These are phyloP conservation scores for Dinoponera quadriceps DNA, from an alignment of 1,140 invertebrate genomes.

Conservation along the genomic window DNA sequence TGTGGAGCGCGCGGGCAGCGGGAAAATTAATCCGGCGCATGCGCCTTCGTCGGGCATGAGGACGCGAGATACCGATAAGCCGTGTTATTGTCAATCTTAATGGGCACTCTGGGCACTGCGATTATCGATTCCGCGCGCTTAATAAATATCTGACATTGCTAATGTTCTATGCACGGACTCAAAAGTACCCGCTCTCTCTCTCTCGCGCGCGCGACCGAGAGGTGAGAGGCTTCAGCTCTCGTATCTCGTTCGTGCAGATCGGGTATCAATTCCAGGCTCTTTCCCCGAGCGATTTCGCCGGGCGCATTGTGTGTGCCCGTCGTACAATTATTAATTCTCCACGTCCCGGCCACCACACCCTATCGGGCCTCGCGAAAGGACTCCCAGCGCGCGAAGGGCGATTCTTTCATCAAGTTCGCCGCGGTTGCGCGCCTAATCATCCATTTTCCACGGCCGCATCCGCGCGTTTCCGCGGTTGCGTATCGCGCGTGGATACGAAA, in stretches of 20 bases:
- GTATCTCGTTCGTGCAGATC: neutral
- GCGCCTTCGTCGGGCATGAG: neutral
- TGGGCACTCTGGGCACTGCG: neutral
- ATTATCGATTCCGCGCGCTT: slow-evolving; percentile 40
- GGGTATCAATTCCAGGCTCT: neutral
- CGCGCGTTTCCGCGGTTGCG: slow-evolving; percentile 12
- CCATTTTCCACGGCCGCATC: slow-evolving; percentile 12
- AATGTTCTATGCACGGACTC: neutral
- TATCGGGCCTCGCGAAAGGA: slow-evolving; percentile 19
- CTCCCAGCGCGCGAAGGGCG: too few species aligned
- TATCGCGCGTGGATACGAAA: slow-evolving; percentile 14
- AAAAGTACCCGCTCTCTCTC: slow-evolving; percentile 15
- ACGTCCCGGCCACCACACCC: slow-evolving; percentile 1
- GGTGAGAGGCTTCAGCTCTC: too few species aligned
- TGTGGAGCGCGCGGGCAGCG: neutral
- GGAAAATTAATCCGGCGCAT: slow-evolving; percentile 29
- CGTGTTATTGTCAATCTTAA: slow-evolving; percentile 10
- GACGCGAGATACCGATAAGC: neutral
- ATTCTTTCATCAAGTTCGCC: slow-evolving; percentile 4
- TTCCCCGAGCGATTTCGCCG: neutral
- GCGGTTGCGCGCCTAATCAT: slow-evolving; percentile 38
- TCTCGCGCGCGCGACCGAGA: too few species aligned
- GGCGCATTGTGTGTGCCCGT: slow-evolving; percentile 3
- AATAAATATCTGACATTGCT: slow-evolving; percentile 1
- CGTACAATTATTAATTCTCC: slow-evolving; percentile 43